Percentiles rank a stretch among this genome's conserved stretches.
phyloP scores from a whole-genome alignment of 2,888 invertebrate species.

The Tetrapedia diversipes region DNA sequence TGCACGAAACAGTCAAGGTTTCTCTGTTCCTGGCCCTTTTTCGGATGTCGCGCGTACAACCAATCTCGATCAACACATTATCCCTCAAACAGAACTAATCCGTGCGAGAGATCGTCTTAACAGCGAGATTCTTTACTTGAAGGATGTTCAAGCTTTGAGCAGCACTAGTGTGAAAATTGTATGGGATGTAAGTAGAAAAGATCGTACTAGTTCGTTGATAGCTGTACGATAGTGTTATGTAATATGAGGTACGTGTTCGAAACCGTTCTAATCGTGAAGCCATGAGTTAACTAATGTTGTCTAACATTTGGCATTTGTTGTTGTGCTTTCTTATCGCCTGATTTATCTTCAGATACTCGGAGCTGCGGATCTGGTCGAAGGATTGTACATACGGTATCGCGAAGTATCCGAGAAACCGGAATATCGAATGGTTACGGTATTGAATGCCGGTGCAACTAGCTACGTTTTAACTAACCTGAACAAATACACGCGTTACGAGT shows the following conservation, averaged over 20 bases:
- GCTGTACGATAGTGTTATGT: too few relatives aligned
- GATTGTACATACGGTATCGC: conserved; percentile 87
- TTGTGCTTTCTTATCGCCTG: too few relatives aligned
- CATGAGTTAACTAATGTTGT: too few relatives aligned
- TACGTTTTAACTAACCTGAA: conserved; percentile 91
- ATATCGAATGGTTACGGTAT: conserved; percentile 89
- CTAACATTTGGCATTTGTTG: too few relatives aligned
- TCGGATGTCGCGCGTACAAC: conserved; percentile 89
- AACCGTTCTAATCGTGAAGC: too few relatives aligned
- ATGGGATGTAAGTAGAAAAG: conserved; percentile 89
- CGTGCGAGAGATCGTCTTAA: conserved; percentile 90
- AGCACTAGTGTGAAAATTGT: conserved; percentile 91
- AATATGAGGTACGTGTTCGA: too few relatives aligned
- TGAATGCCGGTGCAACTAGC: conserved; percentile 88
- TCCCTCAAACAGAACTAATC: conserved; percentile 90
- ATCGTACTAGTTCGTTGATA: too few relatives aligned
- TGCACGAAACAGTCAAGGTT: conserved; percentile 93
- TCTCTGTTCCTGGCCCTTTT: conserved; percentile 91
- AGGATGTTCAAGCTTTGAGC: conserved; percentile 87
- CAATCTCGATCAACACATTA: conserved; percentile 86
- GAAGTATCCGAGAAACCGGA: conserved; percentile 84
- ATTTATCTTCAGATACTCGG: conserved; percentile 81
- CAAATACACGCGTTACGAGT: conserved; percentile 95
- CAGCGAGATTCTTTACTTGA: conserved; percentile 90
- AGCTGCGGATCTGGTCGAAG: conserved; percentile 86